phyloP scores from a whole-genome alignment of 2,888 invertebrate species.

The Thera obeliscata region DNA sequence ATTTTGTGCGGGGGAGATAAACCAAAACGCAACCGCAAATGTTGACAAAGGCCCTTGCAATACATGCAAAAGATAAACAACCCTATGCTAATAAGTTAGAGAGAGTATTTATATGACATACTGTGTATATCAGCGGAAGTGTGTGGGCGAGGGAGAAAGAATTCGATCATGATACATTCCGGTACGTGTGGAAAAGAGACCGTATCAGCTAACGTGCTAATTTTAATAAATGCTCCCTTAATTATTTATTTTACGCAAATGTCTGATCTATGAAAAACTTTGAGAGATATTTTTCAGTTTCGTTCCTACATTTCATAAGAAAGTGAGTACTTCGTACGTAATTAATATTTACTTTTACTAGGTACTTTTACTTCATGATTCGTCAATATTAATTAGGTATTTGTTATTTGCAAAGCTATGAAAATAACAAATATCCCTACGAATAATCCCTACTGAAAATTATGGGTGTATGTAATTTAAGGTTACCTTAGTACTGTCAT shows the following conservation, averaged over 20 bases:
- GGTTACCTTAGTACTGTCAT: conserved; percentile 34
- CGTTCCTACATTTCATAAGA: neutral
- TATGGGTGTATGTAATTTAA: conserved; percentile 1
- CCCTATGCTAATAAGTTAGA: conserved; percentile 41
- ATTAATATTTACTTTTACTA: too few relatives aligned
- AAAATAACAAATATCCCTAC: too few relatives aligned
- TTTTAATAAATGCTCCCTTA: conserved; percentile 1
- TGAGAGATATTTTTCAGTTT: neutral
- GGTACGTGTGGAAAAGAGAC: conserved; percentile 54
- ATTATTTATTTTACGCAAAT: conserved; percentile 1
- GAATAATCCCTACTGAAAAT: neutral
- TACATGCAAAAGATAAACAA: conserved; percentile 44
- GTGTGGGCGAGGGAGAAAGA: conserved; percentile 61
- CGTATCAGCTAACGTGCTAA: conserved; percentile 15
- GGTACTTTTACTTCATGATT: too few relatives aligned
- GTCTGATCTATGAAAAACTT: neutral
- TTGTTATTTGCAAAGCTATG: too few relatives aligned
- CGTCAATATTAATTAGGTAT: too few relatives aligned
- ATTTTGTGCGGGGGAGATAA: conserved; percentile 79
- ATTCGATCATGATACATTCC: conserved; percentile 53
- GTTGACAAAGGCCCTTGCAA: conserved; percentile 67
- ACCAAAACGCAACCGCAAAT: conserved; percentile 75
- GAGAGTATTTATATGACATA: conserved; percentile 42
- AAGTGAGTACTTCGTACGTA: too few relatives aligned
- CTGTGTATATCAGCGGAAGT: conserved; percentile 50